Conservation (phyloP, 2,888 invertebrate genomes). For the Xestia c-nigrum region DNA sequence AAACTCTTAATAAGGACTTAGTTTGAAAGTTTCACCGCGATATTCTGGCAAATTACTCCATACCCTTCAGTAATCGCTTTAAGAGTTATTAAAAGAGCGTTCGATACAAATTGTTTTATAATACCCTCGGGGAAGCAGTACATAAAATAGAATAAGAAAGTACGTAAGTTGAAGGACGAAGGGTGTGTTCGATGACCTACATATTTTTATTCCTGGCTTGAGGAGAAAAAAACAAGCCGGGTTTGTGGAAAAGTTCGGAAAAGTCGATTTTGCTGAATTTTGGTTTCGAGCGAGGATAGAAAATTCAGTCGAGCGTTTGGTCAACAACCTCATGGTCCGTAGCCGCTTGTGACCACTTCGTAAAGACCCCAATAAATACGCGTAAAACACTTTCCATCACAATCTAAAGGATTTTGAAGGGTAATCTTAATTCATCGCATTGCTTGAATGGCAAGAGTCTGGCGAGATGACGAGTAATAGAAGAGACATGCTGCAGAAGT, state of each 20-base stretch:
- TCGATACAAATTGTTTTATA: conserved; percentile 68
- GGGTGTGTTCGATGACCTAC: conserved; percentile 48
- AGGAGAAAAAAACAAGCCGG: conserved; percentile 22
- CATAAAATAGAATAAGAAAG: conserved; percentile 36
- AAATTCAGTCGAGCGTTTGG: conserved; percentile 13
- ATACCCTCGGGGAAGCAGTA: conserved; percentile 49
- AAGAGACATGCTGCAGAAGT: too few species aligned
- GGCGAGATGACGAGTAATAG: too few species aligned
- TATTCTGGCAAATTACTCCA: conserved; percentile 60
- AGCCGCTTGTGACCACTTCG: neutral
- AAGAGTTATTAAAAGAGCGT: conserved; percentile 65
- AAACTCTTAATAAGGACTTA: conserved; percentile 63
- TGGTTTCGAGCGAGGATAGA: neutral
- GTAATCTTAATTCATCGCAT: neutral
- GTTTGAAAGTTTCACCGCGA: conserved; percentile 61
- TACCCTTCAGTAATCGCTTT: conserved; percentile 57
- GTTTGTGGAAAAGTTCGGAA: conserved; percentile 24
- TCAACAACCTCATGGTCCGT: conserved; percentile 7
- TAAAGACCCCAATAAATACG: neutral
- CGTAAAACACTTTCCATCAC: neutral
- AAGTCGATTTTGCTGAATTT: conserved; percentile 19
- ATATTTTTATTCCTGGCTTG: conserved; percentile 43
- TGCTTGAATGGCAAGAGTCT: too few species aligned
- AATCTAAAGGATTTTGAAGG: neutral
- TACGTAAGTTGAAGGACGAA: conserved; percentile 40